Evolutionary conservation across 2,113 vertebrate genomes (phyloP).

Genomic region (Phoenicopterus ruber): DNA sequence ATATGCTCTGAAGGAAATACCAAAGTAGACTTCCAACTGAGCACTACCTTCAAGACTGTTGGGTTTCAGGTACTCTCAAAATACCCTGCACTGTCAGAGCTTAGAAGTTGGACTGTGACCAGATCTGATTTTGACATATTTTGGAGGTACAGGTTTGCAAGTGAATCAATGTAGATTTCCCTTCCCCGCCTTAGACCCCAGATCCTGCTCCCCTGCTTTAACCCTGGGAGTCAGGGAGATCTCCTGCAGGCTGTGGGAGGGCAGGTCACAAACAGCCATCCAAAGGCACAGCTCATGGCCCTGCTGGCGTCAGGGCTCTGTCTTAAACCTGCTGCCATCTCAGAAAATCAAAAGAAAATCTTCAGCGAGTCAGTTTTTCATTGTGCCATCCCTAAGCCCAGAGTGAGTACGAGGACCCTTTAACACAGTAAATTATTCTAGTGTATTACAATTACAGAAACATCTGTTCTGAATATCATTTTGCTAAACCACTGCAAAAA

Average conservation of each 20-base stretch:
- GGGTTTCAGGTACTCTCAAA: not conserved
- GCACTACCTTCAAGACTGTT: not conserved
- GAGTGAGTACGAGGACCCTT: not conserved
- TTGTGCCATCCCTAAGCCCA: not conserved
- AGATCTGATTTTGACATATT: not conserved
- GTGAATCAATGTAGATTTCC: not conserved
- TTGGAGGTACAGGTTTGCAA: not conserved
- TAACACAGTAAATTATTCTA: not conserved
- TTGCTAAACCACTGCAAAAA: not conserved
- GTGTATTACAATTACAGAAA: not conserved
- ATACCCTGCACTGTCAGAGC: not conserved
- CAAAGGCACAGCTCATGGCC: not conserved
- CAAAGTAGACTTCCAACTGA: not conserved
- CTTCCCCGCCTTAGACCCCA: not conserved
- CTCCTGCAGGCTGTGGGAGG: not conserved
- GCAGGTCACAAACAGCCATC: not conserved
- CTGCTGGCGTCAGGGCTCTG: not conserved
- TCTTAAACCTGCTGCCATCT: not conserved
- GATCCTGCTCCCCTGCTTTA: not conserved
- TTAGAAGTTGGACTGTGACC: not conserved
- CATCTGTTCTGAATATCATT: not conserved
- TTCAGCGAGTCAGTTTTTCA: not conserved
- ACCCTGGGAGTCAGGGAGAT: not conserved
- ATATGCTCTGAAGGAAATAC: not conserved
- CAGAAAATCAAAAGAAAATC: not conserved